Evolutionary conservation across 2,888 invertebrate species (phyloP), one percentile per base, ranked within the genome.

Genomic region (Mylabris sibirica): DNA sequence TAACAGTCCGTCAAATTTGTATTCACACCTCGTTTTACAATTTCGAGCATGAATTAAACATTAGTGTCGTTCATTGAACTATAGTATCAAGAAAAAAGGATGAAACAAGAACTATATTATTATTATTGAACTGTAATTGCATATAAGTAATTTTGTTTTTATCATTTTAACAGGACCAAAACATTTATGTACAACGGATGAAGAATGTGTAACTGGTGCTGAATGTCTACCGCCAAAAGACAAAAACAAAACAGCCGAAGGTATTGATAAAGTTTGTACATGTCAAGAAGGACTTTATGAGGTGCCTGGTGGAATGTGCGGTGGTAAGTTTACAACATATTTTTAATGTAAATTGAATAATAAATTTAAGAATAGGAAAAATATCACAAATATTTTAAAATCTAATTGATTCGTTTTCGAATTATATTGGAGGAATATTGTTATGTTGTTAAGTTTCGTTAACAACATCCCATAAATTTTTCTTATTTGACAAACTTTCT

Each of bases 191-290:
- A 73, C 69, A 60, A 77, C 76, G 20, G 77, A 78, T 63, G 79
- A 80, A 12, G 81, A 84, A 59, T 84, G 84, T 70, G 82, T 83
- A 12, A 79, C 80, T 24, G 80, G 80, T 63, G 83, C 84, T 4
- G 77, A 79, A 49, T 84, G 84, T 69, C 60, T 75, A 64, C 72
- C 75, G 59, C 69, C 75, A n/a, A 77, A 76, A 59, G 76, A 80
- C 30, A 71, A 74, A 34, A 75, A 70, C 61, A 69, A 72, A 68
- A 20, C 68, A 24, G 61, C 66, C 49, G 57, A 68, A 14, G 63
- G 60, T 53, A 61, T 68, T 53, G 68, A 71, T 38, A 76, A 69
- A 69, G 70, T 78, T 24, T 81, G 81, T 70, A 77, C 75, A 64
- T 81, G 81, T 70, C 72, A 76, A 64, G 81, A 81, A 67, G 80